Evolutionary conservation across 2,797 vertebrate species (phyloP), one percentile per base, ranked within the genome.

Genomic region (Chiroxiphia lanceolata): DNA sequence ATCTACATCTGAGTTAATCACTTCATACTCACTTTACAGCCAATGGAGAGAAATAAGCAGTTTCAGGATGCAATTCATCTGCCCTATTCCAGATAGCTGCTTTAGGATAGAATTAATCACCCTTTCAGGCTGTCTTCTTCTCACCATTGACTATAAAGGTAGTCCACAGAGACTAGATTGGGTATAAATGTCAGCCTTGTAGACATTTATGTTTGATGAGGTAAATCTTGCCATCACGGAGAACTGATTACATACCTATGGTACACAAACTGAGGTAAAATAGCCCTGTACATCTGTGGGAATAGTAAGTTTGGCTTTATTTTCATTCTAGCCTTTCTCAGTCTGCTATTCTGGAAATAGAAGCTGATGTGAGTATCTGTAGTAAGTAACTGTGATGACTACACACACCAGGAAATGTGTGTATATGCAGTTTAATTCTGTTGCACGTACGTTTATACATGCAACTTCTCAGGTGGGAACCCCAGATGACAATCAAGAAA

Each of bases 61-160:
- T 64, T 94, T 86, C 78, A 90, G 85, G 91, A 94, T 48, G 83
- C 54, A 90, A 93, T 94, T 90, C 69, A 86, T 94, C 87, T 91
- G 45, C 25, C 38, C 31, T 80, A 13, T 71, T 93, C 82, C 45
- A 88, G 50, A 94, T 88, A 94, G 50, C 61, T 93, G 61, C 72
- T 94, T 93, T 78, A 95, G 65, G 72, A 94, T 53, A 83, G 61
- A 95, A 95, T 94, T 83, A 94, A 94, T 96, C 82, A 94, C 54
- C 12, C 31, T 94, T 89, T 61, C 76, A 86, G 38, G 11, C 50
- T 60, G 23, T 83, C 86, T 86, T 82, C n/a, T 80, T 91, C 88
- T 80, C 71, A 68, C 26, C 14, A 15, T 38, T 91, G 79, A 44
- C 87, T 72, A 11, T 60, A 91, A 69, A 94, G 68, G 57, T 67